These are phyloP conservation scores for Cataglyphis albicans DNA, from an alignment of 2,888 invertebrate species.

Conservation along the genomic window DNA sequence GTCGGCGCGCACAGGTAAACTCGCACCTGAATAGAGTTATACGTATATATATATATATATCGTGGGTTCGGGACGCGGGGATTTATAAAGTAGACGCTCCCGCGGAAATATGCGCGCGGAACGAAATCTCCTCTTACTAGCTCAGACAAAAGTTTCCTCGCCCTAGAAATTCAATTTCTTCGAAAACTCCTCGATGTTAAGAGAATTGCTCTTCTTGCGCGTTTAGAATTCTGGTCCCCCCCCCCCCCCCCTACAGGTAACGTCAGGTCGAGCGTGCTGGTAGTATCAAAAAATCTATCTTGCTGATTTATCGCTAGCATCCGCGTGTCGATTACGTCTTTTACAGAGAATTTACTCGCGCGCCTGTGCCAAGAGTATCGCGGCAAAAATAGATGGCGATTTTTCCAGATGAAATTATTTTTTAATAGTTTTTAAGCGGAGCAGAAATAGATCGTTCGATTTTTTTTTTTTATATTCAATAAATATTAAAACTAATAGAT, in stretches of 20 bases:
- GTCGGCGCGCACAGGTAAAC: constrained; percentile 47
- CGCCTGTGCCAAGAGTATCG: neutral
- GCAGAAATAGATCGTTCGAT: neutral
- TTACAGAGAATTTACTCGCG: constrained; percentile 29
- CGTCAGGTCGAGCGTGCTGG: neutral
- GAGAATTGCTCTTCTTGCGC: constrained; percentile 6
- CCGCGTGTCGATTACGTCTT: constrained; percentile 38
- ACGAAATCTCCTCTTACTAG: neutral
- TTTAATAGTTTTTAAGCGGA: neutral
- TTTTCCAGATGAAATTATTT: neutral
- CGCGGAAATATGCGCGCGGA: neutral
- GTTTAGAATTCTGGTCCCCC: neutral
- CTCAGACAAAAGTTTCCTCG: constrained; percentile 27
- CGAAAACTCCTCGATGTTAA: neutral
- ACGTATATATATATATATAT: constrained; percentile 21
- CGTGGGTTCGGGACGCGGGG: neutral
- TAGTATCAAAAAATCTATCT: constrained; percentile 35
- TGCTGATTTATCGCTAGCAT: constrained; percentile 33
- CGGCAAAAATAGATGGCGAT: neutral
- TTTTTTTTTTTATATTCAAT: neutral
- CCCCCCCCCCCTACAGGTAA: constrained; percentile 38
- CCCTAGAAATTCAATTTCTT: constrained; percentile 26
- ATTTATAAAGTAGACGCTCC: constrained; percentile 40
- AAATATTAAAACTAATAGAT: neutral
- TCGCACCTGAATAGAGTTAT: constrained; percentile 41